Evolutionary conservation across 2,888 invertebrate species (phyloP).

Genomic region (Psylliodes chrysocephalus): DNA sequence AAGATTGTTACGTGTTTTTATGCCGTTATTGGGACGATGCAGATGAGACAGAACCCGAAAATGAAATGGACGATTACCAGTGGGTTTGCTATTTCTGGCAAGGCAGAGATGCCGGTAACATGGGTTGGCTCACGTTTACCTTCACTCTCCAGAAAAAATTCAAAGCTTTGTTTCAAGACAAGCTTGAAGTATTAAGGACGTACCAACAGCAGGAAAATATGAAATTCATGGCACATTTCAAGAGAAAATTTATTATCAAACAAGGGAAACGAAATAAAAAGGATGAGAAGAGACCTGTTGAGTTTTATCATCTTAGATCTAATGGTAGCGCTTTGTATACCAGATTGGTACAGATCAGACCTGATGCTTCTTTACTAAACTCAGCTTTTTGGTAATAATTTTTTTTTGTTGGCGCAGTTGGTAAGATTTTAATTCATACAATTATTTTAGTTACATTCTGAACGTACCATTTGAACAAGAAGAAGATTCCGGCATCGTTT

Average conservation of each 20-base stretch:
- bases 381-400: constrained; percentile 93
- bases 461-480: constrained; percentile 92
- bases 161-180: constrained; percentile 86
- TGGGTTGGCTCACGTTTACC: constrained; percentile 99
- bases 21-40: constrained; percentile 89
- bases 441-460: constrained; percentile 85
- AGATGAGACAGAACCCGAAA: constrained; percentile 63
- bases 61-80: constrained; percentile 69
- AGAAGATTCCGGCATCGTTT: constrained; percentile 89
- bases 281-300: constrained; percentile 71
- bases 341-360: constrained; percentile 88
- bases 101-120: constrained; percentile 95
- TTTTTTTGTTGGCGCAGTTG: not conserved
- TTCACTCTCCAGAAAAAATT: constrained; percentile 95
- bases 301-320: constrained; percentile 94
- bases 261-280: constrained; percentile 78
- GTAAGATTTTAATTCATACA: too few relatives aligned
- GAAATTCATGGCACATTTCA: constrained; percentile 98
- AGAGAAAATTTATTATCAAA: constrained; percentile 91
- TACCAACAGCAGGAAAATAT: constrained; percentile 99
- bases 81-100: constrained; percentile 99
- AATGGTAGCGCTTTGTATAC: constrained; percentile 96
- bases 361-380: constrained; percentile 87
- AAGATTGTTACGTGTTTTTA: constrained; percentile 97
- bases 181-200: constrained; percentile 90